Evolutionary conservation across 2,888 invertebrate genomes (phyloP).

Genomic region (Pollenia labialis): DNA sequence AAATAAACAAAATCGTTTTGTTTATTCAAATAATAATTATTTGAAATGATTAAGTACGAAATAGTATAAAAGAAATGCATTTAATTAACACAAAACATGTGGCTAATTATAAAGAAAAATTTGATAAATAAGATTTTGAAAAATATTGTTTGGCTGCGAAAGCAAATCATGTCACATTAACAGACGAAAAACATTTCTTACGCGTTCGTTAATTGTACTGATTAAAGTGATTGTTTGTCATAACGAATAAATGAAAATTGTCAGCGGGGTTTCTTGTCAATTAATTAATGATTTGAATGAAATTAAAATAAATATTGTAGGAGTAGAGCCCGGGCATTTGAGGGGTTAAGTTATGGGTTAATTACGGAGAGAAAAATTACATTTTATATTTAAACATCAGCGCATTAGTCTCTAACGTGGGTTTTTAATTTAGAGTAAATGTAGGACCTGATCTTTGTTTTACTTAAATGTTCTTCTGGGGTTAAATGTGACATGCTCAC

Average conservation of each 20-base stretch:
- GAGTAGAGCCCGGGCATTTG: too few relatives aligned
- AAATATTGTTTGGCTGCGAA: constrained; percentile 26
- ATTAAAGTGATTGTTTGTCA: constrained; percentile 40
- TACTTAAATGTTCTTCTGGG: too few relatives aligned
- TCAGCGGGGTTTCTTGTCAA: too few relatives aligned
- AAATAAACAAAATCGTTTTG: constrained; percentile 40
- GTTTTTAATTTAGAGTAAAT: too few relatives aligned
- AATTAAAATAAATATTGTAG: too few relatives aligned
- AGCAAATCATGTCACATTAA: not conserved
- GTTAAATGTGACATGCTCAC: too few relatives aligned
- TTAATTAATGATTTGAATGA: too few relatives aligned
- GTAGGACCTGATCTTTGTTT: too few relatives aligned
- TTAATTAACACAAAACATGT: constrained; percentile 5
- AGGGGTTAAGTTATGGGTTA: too few relatives aligned
- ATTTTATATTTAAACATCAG: too few relatives aligned
- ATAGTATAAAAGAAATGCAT: not conserved
- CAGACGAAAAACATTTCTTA: not conserved
- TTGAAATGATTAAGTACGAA: constrained; percentile 51
- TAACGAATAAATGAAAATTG: not conserved
- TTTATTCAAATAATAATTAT: constrained; percentile 43
- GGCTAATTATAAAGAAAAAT: not conserved
- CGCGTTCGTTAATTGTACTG: not conserved
- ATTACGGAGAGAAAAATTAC: too few relatives aligned
- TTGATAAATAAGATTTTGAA: constrained; percentile 15
- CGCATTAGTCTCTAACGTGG: too few relatives aligned